phyloP scores from a whole-genome alignment of 2,888 invertebrate genomes.

The Drosophila limbata region DNA sequence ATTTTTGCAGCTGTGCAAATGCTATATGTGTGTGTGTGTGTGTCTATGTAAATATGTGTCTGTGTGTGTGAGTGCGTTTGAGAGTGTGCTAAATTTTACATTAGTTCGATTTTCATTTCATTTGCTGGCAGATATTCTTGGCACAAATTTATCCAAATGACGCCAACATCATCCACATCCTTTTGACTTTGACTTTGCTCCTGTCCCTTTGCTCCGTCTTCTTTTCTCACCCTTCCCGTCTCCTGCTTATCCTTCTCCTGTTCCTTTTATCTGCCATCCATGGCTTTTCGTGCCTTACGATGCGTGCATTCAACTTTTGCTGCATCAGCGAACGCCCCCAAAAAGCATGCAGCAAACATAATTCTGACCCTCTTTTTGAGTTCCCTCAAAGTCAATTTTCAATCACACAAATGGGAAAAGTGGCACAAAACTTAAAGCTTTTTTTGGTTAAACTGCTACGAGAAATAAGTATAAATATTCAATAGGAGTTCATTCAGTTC shows the following conservation, averaged over 20 bases:
- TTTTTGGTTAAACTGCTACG: neutral
- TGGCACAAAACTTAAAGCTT: slow-evolving; percentile 12
- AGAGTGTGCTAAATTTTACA: slow-evolving; percentile 64
- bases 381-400: slow-evolving; percentile 30
- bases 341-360: slow-evolving; percentile 33
- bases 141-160: slow-evolving; percentile 50
- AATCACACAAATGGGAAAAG: slow-evolving; percentile 47
- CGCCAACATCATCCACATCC: slow-evolving; percentile 27
- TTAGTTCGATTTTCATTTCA: slow-evolving; percentile 80
- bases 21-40: neutral
- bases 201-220: neutral
- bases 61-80: slow-evolving; percentile 22
- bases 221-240: no score
- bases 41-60: neutral
- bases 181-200: slow-evolving; percentile 3
- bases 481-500: no score
- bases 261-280: neutral
- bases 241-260: neutral
- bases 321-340: slow-evolving; percentile 33
- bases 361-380: slow-evolving; percentile 21
- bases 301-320: slow-evolving; percentile 41
- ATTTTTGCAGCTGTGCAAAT: slow-evolving; percentile 60
- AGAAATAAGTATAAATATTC: neutral
- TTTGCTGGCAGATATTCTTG: slow-evolving; percentile 64
- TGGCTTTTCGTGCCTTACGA: slow-evolving; percentile 22